Evolutionary conservation across 2,797 vertebrate genomes (phyloP), one percentile per base, ranked within the genome.

Genomic region (Protonibea diacanthus): DNA sequence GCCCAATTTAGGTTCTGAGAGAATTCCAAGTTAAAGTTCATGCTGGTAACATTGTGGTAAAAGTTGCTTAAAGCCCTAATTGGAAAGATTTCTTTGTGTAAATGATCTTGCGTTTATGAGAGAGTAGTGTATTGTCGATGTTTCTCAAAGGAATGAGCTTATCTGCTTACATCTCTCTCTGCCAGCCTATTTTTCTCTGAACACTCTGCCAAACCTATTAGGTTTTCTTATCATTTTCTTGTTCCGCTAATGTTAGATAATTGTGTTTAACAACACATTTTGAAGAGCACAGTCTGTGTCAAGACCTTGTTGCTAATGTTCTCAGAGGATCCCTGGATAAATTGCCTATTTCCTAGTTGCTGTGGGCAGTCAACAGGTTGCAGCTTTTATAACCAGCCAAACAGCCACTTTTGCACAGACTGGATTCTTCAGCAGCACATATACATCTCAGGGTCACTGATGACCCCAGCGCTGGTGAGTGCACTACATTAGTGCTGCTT

Each of bases 401-500:
- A 75, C 47, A 68, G 72, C 55, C 51, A 56, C 64, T 79, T 61
- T 42, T 38, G 70, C 49, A 11, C 58, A 52, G 44, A 56, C 70
- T 60, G 29, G 45, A 63, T 70, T 71, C 21, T 5, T 74, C 71
- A 48, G 47, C 59, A 59, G 66, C 57, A 55, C 61, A 68, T 17
- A 59, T 58, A 48, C 53, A 45, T 80, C 23, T 58, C 44, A 38
- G 65, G 75, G 64, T 70, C 27, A 29, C 47, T 71, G 83, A 79
- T 80, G 61, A 78, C 53, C 58, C 53, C 66, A 69, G 5, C 55
- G 49, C 57, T 80, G 52, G 38, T 74, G 62, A 81, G 59, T 65
- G 64, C 48, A 71, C 61, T 45, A 53, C 73, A 76, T 80, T 71
- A 51, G 61, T 70, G 66, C 60, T 71, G 49, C 76, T 65, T 74